Evolutionary conservation across 1,140 invertebrate species (phyloP), one percentile per base, ranked within the genome.

Genomic region (Panulirus ornatus): DNA sequence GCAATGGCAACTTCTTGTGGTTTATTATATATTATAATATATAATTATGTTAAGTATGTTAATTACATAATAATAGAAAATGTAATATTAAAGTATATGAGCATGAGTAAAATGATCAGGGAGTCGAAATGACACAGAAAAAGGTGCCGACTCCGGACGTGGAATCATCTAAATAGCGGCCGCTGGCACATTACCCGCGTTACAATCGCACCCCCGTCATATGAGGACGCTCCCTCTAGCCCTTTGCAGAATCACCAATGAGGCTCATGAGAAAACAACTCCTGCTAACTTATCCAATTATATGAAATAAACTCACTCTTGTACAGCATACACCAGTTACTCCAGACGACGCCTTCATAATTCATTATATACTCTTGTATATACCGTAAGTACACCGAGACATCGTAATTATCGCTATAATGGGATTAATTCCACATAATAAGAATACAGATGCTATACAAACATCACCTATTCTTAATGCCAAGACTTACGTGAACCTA

Each of bases 261-360:
- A 89, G 87, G 87, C 81, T 89, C 87, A 89, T 89, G 87, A 89
- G 87, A 89, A 82, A 89, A 89, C 87, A 89, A 47, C 87, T 89
- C 87, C 30, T n/a, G 76, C 79, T 51, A 82, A 71, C 87, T 83
- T 82, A 82, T 75, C 70, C 87, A 89, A 89, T 89, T 89, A 89
- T 40, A 79, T 40, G 63, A 84, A 75, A 83, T 82, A 89, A 82
- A 83, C 75, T 78, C 34, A 84, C 47, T 75, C 58, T 73, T 71
- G 40, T 79, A 66, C 58, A 83, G 54, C 87, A 89, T 83, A 73
- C 63, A 83, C 75, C 73, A 75, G 66, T 75, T 79, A 27, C 70
- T 83, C 47, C 27, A 40, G 70, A 51, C 27, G 47, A 51, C 27
- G 47, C 44, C 38, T 54, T 66, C 38, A 70, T 27, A 51, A 16